These are phyloP conservation scores for Notothenia coriiceps DNA, from an alignment of 2,113 vertebrate species.

Conservation along the genomic window DNA sequence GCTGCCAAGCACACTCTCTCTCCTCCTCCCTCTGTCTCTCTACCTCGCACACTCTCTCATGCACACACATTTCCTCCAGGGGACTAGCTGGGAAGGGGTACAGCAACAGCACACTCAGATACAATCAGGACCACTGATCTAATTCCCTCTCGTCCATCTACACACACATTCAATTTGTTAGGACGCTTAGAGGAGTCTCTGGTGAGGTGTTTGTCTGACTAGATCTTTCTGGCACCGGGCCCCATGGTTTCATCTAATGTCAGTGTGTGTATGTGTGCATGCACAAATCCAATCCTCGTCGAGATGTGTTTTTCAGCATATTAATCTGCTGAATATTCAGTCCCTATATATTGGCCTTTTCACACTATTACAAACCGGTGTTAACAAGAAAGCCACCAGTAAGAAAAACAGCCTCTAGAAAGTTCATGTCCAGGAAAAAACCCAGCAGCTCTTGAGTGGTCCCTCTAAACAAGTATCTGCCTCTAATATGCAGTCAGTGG, in stretches of 20 bases:
- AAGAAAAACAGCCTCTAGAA: slow-evolving; percentile 18
- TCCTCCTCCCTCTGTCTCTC: slow-evolving; percentile 30
- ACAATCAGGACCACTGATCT: slow-evolving; percentile 85
- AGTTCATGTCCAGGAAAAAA: slow-evolving; percentile 44
- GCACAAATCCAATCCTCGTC: slow-evolving; percentile 46
- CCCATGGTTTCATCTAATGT: slow-evolving; percentile 59
- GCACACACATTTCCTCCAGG: slow-evolving; percentile 74
- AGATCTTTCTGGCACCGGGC: slow-evolving; percentile 72
- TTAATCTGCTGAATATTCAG: slow-evolving; percentile 49
- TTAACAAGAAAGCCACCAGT: slow-evolving; percentile 18
- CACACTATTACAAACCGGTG: slow-evolving; percentile 16
- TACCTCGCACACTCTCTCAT: slow-evolving; percentile 41
- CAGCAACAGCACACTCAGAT: slow-evolving; percentile 81
- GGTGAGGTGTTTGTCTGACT: slow-evolving; percentile 82
- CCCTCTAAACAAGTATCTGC: slow-evolving; percentile 31
- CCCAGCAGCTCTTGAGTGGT: slow-evolving; percentile 12
- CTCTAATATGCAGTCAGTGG: slow-evolving; percentile 45
- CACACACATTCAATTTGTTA: slow-evolving; percentile 87
- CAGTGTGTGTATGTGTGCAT: slow-evolving; percentile 42
- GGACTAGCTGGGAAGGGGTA: slow-evolving; percentile 76
- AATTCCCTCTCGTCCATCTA: slow-evolving; percentile 84
- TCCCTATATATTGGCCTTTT: slow-evolving; percentile 35
- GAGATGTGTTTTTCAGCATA: slow-evolving; percentile 58
- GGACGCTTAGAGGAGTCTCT: slow-evolving; percentile 82
- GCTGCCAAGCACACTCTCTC: slow-evolving; percentile 69